Evolutionary conservation across 64 coral and sea anemone genomes (phyloP), one percentile per base, ranked within the genome.

Genomic region (Stichodactyla mertensii): DNA sequence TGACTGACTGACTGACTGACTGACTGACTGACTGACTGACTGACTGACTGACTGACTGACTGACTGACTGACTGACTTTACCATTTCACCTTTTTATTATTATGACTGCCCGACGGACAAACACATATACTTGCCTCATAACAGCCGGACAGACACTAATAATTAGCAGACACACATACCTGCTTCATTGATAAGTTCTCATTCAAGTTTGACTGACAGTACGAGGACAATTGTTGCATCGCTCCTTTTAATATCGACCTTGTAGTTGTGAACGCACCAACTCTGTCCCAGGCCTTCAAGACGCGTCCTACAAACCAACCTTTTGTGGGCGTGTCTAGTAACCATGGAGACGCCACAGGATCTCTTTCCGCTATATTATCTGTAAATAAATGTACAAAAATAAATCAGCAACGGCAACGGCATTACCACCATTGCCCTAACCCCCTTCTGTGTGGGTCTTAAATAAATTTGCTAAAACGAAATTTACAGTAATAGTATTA

Each of bases 241-340:
- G 57, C 53, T 36, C 45, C 9, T 24, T 55, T 9, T 52, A 85
- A 24, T 5, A 36, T 28, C 18, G n/a, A 54, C 11, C 16, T 10
- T 56, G 71, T 20, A 19, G 78, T 58, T 13, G 79, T 87, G 14
- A 92, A 87, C 5, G 11, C 78, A 26, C 79, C 86, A 55, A 36
- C 54, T 62, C 54, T 51, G 71, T 59, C 61, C 90, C 90, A 92
- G 51, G 85, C 90, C 19, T 87, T 71, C 28, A 92, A 27, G 64
- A 83, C 58, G 52, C 77, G 66, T 36, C 52, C 55, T 19, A 87
- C 19, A 27, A 92, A 92, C 90, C 90, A 92, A 52, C 86, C 85
- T 0, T 51, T 71, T 20, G 83, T 66, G 19, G 31, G 71, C 20
- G 57, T 64, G 55, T 90, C 77, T 10, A 77, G 81, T 31, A 90